These are phyloP conservation scores for Atrichornis clamosus DNA, from an alignment of 2,113 vertebrate species.

Conservation along the genomic window DNA sequence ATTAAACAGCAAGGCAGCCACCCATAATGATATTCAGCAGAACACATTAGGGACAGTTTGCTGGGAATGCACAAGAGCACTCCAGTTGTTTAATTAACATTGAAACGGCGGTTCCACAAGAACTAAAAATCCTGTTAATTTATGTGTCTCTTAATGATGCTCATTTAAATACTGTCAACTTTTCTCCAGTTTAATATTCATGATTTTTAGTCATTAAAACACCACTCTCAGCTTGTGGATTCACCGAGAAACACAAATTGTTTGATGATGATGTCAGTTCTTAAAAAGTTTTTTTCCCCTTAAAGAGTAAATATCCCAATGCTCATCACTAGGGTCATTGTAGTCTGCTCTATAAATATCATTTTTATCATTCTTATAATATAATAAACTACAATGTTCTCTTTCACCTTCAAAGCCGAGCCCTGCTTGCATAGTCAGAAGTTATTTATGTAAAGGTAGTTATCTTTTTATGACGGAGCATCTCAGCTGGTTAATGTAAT, in stretches of 20 bases:
- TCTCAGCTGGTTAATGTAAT: slow-evolving; percentile 61
- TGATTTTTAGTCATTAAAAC: slow-evolving; percentile 80
- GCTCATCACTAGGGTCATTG: slow-evolving; percentile 27
- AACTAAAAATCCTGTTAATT: slow-evolving; percentile 86
- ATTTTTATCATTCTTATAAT: slow-evolving; percentile 33
- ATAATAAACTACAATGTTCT: slow-evolving; percentile 23
- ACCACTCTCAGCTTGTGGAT: slow-evolving; percentile 59
- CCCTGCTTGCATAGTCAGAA: slow-evolving; percentile 22
- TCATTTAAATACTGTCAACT: slow-evolving; percentile 87
- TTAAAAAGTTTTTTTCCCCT: slow-evolving; percentile 48
- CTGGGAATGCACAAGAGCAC: slow-evolving; percentile 78
- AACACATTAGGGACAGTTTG: slow-evolving; percentile 82
- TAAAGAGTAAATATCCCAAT: slow-evolving; percentile 14
- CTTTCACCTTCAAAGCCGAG: slow-evolving; percentile 34
- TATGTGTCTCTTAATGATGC: slow-evolving; percentile 86
- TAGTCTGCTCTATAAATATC: slow-evolving; percentile 41
- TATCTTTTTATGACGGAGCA: slow-evolving; percentile 43
- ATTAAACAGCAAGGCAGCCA: slow-evolving; percentile 85
- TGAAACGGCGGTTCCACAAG: slow-evolving; percentile 81
- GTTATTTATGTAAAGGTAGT: slow-evolving; percentile 63
- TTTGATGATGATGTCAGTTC: slow-evolving; percentile 67
- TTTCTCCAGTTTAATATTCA: slow-evolving; percentile 82
- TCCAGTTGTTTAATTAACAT: slow-evolving; percentile 86
- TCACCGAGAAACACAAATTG: slow-evolving; percentile 61
- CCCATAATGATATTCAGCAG: slow-evolving; percentile 85